Base-by-base conservation (phyloP, 2,888 invertebrate genomes). In the Hyposoter didymator region DNA sequence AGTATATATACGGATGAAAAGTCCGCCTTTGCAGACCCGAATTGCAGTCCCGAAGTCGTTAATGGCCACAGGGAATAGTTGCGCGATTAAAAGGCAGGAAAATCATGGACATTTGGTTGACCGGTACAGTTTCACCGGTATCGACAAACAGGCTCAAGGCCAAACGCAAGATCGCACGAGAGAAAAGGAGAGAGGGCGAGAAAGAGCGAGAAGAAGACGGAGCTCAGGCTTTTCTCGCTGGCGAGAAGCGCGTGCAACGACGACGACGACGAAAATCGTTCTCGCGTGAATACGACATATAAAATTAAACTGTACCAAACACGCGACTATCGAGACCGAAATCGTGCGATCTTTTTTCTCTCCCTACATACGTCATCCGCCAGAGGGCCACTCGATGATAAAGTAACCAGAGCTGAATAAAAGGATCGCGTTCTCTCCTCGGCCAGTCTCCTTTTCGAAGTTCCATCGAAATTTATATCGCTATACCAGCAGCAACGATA, bases 81-180 rank as follows among this genome's bases (percentile, higher is more conserved):
- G 49, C 39, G 14, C 1, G 12, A 52, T 55, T 47, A 32, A 35
- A 0, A 10, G 8, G 39, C 12, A 32, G 17, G 14, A 49, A 47
- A 67, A 43, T 67, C 7, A 67, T 19, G 12, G 10, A 4, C 59
- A 4, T 28, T 28, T 3, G 14, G 14, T 78, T 76, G n/a, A 62
- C 45, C 28, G 66, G 62, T 43, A 67, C 66, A 73, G 55, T 43
- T 39, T 78, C 45, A 59, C 47, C 74, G 55, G 59, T 83, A 83
- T 81, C 80, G 80, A 83, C 85, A 83, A 83, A 83, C 35, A 86
- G 78, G 73, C 69, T 81, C 85, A 86, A 85, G 85, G 85, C 72
- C 85, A 73, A 76, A 78, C 73, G 80, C 67, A 72, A 80, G 75
- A 64, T 72, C 52, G 76, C 66, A 78, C 49, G 75, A 59, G 32